These are phyloP conservation scores for Pangasius macronema DNA, from an alignment of 2,797 vertebrate genomes.

Conservation along the genomic window DNA sequence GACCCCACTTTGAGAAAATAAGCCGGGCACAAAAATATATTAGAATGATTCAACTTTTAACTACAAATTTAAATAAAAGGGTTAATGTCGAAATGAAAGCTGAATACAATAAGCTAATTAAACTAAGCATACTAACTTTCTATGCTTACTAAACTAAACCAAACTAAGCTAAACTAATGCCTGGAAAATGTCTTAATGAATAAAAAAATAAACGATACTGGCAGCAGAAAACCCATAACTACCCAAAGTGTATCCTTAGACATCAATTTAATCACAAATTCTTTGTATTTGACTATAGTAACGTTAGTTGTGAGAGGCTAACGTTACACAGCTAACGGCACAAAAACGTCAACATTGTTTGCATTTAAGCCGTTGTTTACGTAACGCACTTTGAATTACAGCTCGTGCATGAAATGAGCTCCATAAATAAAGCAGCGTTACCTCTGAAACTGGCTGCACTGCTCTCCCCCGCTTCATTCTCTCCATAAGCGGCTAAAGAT, in stretches of 20 bases:
- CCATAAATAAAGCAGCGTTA: constrained; percentile 7
- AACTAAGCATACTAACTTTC: background rate
- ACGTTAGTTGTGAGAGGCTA: background rate
- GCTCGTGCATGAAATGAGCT: background rate
- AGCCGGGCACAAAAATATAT: background rate
- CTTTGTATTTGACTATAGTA: background rate
- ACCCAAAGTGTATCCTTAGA: background rate
- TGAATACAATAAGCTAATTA: background rate
- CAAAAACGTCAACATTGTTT: background rate
- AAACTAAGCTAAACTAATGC: background rate
- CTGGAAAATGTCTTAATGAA: background rate
- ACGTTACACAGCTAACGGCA: background rate
- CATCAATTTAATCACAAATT: background rate
- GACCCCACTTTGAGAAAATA: background rate
- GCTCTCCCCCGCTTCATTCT: background rate
- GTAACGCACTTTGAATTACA: background rate
- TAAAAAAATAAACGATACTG: background rate
- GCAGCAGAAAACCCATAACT: background rate
- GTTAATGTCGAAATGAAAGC: background rate
- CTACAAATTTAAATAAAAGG: background rate
- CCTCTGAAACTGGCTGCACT: background rate
- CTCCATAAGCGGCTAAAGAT: background rate
- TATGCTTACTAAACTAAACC: background rate
- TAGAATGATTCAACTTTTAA: background rate
- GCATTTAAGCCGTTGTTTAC: background rate